These are phyloP conservation scores for Netelia virgata DNA, from an alignment of 2,888 invertebrate species.

Conservation along the genomic window DNA sequence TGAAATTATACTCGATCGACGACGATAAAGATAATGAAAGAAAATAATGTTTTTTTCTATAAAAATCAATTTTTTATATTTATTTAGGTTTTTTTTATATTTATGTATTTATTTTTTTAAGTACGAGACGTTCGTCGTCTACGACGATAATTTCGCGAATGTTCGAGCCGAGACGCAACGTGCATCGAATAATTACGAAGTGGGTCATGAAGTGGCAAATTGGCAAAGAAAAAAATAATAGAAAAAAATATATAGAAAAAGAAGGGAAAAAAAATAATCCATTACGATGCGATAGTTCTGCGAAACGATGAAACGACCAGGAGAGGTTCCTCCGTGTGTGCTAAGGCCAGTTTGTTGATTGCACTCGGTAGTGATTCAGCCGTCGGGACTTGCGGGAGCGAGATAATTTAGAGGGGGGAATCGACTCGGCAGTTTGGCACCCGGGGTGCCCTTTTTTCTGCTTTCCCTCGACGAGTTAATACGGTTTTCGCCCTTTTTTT, in stretches of 20 bases:
- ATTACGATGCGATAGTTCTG: conserved; percentile 17
- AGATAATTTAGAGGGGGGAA: conserved; percentile 31
- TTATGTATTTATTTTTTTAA: no score
- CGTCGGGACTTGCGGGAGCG: background rate
- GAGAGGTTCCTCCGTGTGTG: background rate
- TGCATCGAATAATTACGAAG: conserved; percentile 1
- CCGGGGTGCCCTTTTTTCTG: conserved; percentile 35
- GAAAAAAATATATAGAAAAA: background rate
- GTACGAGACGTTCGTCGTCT: background rate
- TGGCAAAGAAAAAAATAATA: background rate
- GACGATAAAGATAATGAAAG: no score
- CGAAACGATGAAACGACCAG: background rate
- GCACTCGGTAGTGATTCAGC: conserved; percentile 43
- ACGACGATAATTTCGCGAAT: conserved; percentile 45
- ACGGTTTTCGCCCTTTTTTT: conserved; percentile 13
- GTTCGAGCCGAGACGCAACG: no score
- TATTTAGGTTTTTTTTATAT: no score
- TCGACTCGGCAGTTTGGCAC: conserved; percentile 32
- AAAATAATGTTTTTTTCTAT: no score
- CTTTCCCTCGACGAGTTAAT: conserved; percentile 15
- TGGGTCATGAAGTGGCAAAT: conserved; percentile 11
- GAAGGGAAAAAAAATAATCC: background rate
- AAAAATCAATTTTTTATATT: no score
- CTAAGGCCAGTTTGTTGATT: conserved; percentile 47
- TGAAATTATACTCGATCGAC: background rate